Conservation (phyloP, 2,888 invertebrate genomes). For the Andrena praecox region DNA sequence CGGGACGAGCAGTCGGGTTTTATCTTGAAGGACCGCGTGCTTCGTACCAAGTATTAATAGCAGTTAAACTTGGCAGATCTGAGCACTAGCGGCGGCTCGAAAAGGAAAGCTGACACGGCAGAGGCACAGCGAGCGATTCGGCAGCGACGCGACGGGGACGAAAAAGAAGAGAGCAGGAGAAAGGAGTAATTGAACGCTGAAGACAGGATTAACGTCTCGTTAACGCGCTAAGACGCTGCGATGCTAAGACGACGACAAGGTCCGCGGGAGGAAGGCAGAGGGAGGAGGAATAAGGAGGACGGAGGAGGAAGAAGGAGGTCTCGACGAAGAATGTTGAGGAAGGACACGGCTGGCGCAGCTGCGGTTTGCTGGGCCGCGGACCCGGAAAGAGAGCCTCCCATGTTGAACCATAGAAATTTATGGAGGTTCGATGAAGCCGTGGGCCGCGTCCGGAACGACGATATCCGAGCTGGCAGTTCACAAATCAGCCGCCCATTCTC, state of each 20-base stretch:
- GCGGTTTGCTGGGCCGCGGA: conserved; percentile 49
- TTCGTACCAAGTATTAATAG: no score
- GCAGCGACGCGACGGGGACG: neutral
- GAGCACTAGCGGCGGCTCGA: no score
- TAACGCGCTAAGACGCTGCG: conserved; percentile 18
- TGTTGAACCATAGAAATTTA: conserved; percentile 67
- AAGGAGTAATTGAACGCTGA: neutral
- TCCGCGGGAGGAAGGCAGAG: neutral
- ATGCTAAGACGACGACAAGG: conserved; percentile 3
- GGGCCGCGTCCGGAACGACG: conserved; percentile 66
- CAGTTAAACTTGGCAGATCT: no score
- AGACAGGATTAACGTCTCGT: conserved; percentile 21
- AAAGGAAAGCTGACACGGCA: no score
- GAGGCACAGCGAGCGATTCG: no score
- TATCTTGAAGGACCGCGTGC: no score
- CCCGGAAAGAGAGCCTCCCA: conserved; percentile 67
- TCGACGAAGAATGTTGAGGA: conserved; percentile 53
- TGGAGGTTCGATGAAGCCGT: conserved; percentile 67
- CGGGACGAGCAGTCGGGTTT: conserved; percentile 13
- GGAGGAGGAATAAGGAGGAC: neutral
- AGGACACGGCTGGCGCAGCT: conserved; percentile 51
- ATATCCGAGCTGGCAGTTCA: conserved; percentile 60
- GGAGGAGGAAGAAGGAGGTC: conserved; percentile 8
- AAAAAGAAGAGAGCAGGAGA: neutral
- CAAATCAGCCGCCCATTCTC: conserved; percentile 68